A percentile compares a stretch with the other conserved stretches of the same genome.
Conservation (phyloP, 2,113 vertebrate genomes). For the Corapipo altera region DNA sequence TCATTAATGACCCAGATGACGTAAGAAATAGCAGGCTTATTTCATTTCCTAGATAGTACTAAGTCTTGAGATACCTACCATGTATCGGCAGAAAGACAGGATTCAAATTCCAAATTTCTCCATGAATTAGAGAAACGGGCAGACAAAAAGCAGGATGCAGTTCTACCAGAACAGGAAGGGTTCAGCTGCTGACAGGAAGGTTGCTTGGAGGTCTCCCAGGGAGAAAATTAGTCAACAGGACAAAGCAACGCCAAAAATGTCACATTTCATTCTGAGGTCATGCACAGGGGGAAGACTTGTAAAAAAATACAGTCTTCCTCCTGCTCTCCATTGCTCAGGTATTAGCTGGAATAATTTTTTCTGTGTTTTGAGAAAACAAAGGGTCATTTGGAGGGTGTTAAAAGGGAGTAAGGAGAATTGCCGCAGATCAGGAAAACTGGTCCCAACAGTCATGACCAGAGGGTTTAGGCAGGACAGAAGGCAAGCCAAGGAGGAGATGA, state of each 20-base stretch:
- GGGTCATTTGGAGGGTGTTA: neutral
- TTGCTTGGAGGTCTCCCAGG: neutral
- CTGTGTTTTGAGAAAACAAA: neutral
- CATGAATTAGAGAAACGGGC: neutral
- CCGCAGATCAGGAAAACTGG: neutral
- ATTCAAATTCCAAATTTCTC: neutral
- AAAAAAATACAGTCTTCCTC: neutral
- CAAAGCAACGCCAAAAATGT: neutral
- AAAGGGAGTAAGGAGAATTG: neutral
- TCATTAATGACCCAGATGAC: neutral
- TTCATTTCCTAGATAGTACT: neutral
- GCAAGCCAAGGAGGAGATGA: neutral
- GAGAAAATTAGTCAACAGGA: neutral
- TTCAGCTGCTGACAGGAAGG: neutral
- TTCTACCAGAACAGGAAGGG: neutral
- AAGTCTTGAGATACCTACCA: neutral
- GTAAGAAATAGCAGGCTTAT: neutral
- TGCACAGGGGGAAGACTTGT: neutral
- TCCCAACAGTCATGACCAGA: neutral
- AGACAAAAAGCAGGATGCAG: neutral
- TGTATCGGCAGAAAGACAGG: neutral
- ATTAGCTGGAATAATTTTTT: neutral
- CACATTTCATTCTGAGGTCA: neutral
- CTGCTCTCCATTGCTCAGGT: neutral
- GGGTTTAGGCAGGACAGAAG: neutral